Evolutionary conservation across 2,888 invertebrate genomes (phyloP).

Genomic region (Pycnomerus fuliginosus): DNA sequence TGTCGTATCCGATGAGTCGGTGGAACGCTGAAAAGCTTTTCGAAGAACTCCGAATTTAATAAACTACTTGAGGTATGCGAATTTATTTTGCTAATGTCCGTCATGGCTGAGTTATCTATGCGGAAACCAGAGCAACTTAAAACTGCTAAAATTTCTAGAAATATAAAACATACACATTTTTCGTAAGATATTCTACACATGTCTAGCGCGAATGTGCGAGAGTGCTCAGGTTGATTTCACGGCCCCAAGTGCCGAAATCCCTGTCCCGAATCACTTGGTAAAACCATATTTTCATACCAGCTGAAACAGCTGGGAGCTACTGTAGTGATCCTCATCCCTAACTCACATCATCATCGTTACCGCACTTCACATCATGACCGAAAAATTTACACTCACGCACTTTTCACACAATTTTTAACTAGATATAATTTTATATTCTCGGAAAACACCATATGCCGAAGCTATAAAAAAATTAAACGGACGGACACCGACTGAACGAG

Average conservation of each 20-base stretch:
- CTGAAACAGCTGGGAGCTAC: slow-evolving; percentile 32
- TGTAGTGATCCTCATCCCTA: slow-evolving; percentile 30
- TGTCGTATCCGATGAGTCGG: slow-evolving; percentile 35
- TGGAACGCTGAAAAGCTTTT: slow-evolving; percentile 26
- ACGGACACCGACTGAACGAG: slow-evolving; percentile 14
- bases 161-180: slow-evolving; percentile 54
- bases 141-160: slow-evolving; percentile 52
- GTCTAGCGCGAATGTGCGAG: slow-evolving; percentile 39
- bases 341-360: slow-evolving; percentile 20
- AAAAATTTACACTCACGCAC: background rate
- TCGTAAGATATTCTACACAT: slow-evolving; percentile 53
- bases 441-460: too few relatives aligned
- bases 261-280: slow-evolving; percentile 40
- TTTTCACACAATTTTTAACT: too few relatives aligned
- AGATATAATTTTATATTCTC: too few relatives aligned
- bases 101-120: slow-evolving; percentile 51
- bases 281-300: slow-evolving; percentile 48
- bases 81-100: slow-evolving; percentile 45
- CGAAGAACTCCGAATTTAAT: slow-evolving; percentile 33
- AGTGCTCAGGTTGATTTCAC: slow-evolving; percentile 32
- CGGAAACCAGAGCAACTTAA: slow-evolving; percentile 54
- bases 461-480: too few relatives aligned
- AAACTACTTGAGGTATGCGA: slow-evolving; percentile 29
- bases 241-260: slow-evolving; percentile 44
- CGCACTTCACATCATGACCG: slow-evolving; percentile 6